A percentile compares a stretch with the other conserved stretches of the same genome.
Conservation (phyloP, 2,888 invertebrate species). For the Lycophotia porphyrea region DNA sequence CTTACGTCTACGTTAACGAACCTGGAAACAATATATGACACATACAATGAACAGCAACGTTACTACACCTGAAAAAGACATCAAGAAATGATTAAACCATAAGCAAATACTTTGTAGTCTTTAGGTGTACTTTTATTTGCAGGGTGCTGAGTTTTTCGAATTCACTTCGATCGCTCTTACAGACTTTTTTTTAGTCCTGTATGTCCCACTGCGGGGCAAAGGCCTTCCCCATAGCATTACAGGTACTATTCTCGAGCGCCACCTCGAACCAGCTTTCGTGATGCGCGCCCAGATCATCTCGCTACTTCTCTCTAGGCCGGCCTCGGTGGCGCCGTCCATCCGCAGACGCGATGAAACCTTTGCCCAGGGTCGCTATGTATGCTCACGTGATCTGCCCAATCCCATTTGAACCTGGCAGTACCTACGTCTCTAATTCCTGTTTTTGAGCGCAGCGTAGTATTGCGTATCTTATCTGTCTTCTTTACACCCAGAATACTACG, state of each 20-base stretch:
- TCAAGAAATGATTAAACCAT: background rate
- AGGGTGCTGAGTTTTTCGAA: background rate
- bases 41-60: background rate
- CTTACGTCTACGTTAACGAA: slow-evolving; percentile 98
- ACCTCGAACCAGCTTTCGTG: too few relatives aligned
- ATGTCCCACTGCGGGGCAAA: background rate
- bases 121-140: background rate
- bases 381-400: background rate
- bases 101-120: background rate
- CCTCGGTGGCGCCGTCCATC: too few relatives aligned
- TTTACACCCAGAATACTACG: background rate
- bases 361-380: background rate
- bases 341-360: background rate
- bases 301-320: too few relatives aligned
- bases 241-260: too few relatives aligned
- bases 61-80: background rate
- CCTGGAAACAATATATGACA: slow-evolving; percentile 84
- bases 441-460: too few relatives aligned
- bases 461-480: background rate
- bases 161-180: background rate
- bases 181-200: background rate
- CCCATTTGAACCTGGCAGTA: background rate
- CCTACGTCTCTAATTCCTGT: background rate
- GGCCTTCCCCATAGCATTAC: too few relatives aligned
- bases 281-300: too few relatives aligned